These are phyloP conservation scores for Onthophagus taurus DNA, from an alignment of 1,140 invertebrate genomes.

Conservation along the genomic window DNA sequence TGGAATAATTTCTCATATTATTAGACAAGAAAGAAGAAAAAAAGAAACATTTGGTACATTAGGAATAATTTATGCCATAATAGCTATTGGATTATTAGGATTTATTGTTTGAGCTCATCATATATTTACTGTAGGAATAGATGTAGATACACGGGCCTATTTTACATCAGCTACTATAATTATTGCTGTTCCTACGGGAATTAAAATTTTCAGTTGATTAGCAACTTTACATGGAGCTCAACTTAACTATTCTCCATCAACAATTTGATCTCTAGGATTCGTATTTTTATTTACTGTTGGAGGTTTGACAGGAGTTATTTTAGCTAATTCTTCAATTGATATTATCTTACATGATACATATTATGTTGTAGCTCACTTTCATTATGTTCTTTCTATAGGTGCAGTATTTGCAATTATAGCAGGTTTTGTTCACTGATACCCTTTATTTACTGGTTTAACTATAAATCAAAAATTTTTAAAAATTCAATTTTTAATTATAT, in stretches of 20 bases:
- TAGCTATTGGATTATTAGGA: slow-evolving; percentile 53
- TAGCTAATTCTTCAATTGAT: slow-evolving; percentile 64
- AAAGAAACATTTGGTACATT: slow-evolving; percentile 48
- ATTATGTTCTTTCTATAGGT: slow-evolving; percentile 57
- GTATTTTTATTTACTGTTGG: slow-evolving; percentile 56
- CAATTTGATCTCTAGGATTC: slow-evolving; percentile 59
- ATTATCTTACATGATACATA: slow-evolving; percentile 63
- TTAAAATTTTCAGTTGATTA: slow-evolving; percentile 61
- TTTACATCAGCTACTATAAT: slow-evolving; percentile 62
- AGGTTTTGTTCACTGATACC: slow-evolving; percentile 56
- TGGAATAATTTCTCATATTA: slow-evolving; percentile 56
- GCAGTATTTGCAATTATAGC: slow-evolving; percentile 62
- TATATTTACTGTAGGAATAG: slow-evolving; percentile 66
- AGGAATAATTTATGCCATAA: slow-evolving; percentile 55
- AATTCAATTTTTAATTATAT: slow-evolving; percentile 52
- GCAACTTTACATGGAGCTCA: slow-evolving; percentile 45
- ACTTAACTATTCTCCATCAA: slow-evolving; percentile 43
- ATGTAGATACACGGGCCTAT: slow-evolving; percentile 50
- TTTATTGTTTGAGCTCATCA: slow-evolving; percentile 63
- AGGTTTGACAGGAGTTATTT: slow-evolving; percentile 50
- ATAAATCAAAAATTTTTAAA: slow-evolving; percentile 47
- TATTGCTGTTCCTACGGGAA: slow-evolving; percentile 55
- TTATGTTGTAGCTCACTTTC: slow-evolving; percentile 68
- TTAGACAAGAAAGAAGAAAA: slow-evolving; percentile 47
- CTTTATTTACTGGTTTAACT: slow-evolving; percentile 48